A percentile compares a stretch with the other conserved stretches of the same genome.
Evolutionary conservation across 2,113 vertebrate species (phyloP).

Genomic region (Rhinolophus ferrumequinum): DNA sequence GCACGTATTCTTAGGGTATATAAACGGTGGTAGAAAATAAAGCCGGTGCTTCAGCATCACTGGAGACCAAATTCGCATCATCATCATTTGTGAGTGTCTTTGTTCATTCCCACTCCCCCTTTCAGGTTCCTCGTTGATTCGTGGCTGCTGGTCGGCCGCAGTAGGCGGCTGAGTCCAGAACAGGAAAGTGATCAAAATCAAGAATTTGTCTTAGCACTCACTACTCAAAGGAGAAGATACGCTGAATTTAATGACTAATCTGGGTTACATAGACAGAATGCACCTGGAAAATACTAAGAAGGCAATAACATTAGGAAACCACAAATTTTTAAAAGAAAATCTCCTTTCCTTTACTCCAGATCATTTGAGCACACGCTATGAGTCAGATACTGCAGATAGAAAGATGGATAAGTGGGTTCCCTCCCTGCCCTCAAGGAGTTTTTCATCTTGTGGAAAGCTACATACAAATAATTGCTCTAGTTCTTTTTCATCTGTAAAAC

Average conservation of each 20-base stretch:
- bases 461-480: neutral
- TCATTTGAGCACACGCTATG: neutral
- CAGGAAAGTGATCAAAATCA: constrained; percentile 13
- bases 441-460: neutral
- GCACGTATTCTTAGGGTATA: too few species aligned
- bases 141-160: too few species aligned
- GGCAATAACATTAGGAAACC: neutral
- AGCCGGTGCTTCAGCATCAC: too few species aligned
- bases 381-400: neutral
- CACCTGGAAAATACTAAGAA: neutral
- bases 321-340: constrained; percentile 24
- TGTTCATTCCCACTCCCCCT: too few species aligned
- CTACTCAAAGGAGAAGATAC: neutral
- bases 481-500: neutral
- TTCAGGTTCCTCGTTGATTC: too few species aligned
- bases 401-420: neutral
- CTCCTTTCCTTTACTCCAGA: neutral
- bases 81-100: too few species aligned
- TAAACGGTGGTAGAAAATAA: too few species aligned
- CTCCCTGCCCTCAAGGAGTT: neutral
- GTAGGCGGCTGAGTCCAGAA: neutral
- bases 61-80: too few species aligned
- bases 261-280: neutral
- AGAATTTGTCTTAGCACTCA: neutral
- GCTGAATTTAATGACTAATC: constrained; percentile 1